Percentiles rank a stretch among this genome's conserved stretches.
phyloP scores from a whole-genome alignment of 2,888 invertebrate genomes.

The Vannuccia rotundouncinata region DNA sequence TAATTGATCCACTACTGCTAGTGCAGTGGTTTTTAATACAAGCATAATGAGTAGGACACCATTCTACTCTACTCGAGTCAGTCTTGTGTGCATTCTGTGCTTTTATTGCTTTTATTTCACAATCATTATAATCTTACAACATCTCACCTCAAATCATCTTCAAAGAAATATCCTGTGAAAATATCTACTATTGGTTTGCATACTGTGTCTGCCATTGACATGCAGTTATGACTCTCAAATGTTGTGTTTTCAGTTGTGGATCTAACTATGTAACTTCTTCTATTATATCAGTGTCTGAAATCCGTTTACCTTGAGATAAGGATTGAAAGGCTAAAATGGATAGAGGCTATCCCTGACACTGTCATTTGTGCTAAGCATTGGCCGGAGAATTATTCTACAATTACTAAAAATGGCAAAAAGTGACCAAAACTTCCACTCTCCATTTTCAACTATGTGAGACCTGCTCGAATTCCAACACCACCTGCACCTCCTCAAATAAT shows the following conservation, averaged over 20 bases:
- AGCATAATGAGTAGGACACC: conserved; percentile 12
- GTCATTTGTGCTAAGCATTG: conserved; percentile 20
- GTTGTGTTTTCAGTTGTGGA: conserved; percentile 22
- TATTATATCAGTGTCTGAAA: not conserved
- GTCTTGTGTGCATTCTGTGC: not conserved
- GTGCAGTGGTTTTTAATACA: not conserved
- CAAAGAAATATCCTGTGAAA: conserved; percentile 22
- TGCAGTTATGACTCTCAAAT: conserved; percentile 13
- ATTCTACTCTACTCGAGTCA: conserved; percentile 10
- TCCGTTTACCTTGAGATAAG: conserved; percentile 22
- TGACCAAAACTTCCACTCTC: conserved; percentile 12
- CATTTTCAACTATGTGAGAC: conserved; percentile 13
- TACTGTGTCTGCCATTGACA: not conserved
- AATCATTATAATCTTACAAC: conserved; percentile 23
- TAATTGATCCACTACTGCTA: conserved; percentile 11
- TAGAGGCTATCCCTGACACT: conserved; percentile 23
- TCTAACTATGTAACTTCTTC: conserved; percentile 13
- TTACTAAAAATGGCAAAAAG: conserved; percentile 13
- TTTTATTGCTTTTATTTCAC: conserved; percentile 19
- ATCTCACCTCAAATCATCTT: conserved; percentile 23
- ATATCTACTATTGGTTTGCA: conserved; percentile 19
- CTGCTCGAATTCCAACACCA: conserved; percentile 17
- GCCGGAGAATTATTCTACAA: conserved; percentile 23
- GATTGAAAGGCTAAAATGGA: not conserved
- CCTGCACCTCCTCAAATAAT: not conserved